Base-by-base conservation (phyloP, 2,113 vertebrate genomes). In the Hippoglossus stenolepis region DNA sequence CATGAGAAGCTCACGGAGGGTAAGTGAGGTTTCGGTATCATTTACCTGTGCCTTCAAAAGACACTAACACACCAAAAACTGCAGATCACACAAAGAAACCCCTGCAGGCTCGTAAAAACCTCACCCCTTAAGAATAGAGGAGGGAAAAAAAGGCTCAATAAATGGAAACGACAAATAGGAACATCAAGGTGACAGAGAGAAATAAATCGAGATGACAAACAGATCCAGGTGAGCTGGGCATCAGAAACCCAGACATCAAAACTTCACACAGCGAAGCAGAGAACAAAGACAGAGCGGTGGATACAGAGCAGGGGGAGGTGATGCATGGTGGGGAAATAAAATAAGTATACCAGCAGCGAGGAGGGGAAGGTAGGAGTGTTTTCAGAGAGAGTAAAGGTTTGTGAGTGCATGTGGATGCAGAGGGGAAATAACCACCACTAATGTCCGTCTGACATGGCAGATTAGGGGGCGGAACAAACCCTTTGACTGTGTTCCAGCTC, bases 121-220 rank as follows among this genome's bases (percentile, higher is more conserved):
- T 83, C 77, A 64, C 45, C 43, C 4, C 49, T 18, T 4, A 73
- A 71, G 40, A 70, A 20, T n/a, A 45, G 10, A 21, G 20, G 8
- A 54, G 14, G 8, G 14, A 45, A 77, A 56, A 58, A 57, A 60
- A 49, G 31, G 0, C n/a, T 58, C 38, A 43, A 75, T 35, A 51
- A 77, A 75, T 77, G 59, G 40, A 66, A 83, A 73, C 2, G 12
- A 45, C 70, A 69, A 77, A 83, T 73, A 56, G n/a, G 77, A 77
- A 75, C 72, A 73, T 72, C 56, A 75, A 51, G 63, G 64, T 79
- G 79, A 83, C 60, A 31, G 72, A 81, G 43, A 70, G 54, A 66
- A 77, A 77, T 73, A 70, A 86, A 87, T 85, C 61, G 65, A 47
- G 65, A 77, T 71, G 61, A 87, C 73, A 78, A 73, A 47, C 56